Evolutionary conservation across 1,140 invertebrate genomes (phyloP).

Genomic region (Acromyrmex echinatior): DNA sequence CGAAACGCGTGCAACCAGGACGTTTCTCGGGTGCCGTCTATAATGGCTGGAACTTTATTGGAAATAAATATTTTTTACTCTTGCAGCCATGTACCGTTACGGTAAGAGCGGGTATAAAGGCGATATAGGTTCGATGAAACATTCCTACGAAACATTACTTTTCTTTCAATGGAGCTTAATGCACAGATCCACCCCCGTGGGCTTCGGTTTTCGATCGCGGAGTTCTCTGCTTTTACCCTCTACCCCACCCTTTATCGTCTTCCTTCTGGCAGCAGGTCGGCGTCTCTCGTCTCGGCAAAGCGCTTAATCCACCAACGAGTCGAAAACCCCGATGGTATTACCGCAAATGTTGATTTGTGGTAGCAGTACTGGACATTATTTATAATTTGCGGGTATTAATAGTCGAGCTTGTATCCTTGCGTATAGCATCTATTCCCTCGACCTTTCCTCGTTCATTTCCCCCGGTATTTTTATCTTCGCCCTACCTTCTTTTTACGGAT

Average conservation of each 20-base stretch:
- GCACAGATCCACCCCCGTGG: conserved; percentile 64
- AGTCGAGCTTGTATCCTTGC: conserved; percentile 52
- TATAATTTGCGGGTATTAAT: conserved; percentile 81
- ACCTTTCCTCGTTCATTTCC: conserved; percentile 23
- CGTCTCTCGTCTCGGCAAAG: conserved; percentile 70
- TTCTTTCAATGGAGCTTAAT: conserved; percentile 64
- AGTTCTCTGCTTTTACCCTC: neutral
- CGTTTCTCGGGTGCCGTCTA: conserved; percentile 32
- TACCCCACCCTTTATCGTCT: conserved; percentile 60
- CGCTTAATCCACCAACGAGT: conserved; percentile 77
- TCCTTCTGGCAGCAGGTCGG: conserved; percentile 57
- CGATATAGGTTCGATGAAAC: conserved; percentile 47
- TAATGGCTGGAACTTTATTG: conserved; percentile 55
- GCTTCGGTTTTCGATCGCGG: conserved; percentile 71
- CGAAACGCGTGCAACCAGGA: conserved; percentile 28
- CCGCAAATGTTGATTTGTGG: conserved; percentile 81
- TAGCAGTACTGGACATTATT: conserved; percentile 75
- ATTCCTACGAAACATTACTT: conserved; percentile 64
- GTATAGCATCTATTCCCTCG: conserved; percentile 27
- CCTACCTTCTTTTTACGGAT: neutral
- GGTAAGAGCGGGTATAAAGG: conserved; percentile 48
- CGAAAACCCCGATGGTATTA: conserved; percentile 77
- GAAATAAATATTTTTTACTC: conserved; percentile 60
- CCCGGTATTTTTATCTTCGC: conserved; percentile 7
- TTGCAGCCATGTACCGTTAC: conserved; percentile 15